Conservation (phyloP, 2,888 invertebrate genomes). For the Lasioglossum leucozonium region DNA sequence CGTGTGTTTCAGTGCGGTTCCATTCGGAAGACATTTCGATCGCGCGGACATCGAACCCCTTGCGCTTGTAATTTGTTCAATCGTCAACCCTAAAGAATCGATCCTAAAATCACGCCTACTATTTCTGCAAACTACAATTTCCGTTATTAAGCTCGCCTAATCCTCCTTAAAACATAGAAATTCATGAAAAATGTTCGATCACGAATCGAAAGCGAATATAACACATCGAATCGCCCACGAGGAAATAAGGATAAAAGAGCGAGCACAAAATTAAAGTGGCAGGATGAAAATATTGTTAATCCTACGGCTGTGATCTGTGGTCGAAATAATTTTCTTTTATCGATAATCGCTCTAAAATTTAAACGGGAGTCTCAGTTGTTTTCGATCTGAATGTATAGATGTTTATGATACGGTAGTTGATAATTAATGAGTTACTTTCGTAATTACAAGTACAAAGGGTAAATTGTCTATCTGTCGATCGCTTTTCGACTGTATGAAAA, state of each 20-base stretch:
- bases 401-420: not conserved
- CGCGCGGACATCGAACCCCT: constrained; percentile 4
- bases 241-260: not conserved
- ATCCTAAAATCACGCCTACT: not conserved
- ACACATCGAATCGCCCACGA: not conserved
- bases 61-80: constrained; percentile 20
- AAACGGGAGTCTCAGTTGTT: not conserved
- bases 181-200: not conserved
- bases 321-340: not conserved
- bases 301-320: not conserved
- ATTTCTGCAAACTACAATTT: not conserved
- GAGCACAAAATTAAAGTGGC: not conserved
- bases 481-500: not conserved
- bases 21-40: constrained; percentile 4
- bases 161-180: not conserved
- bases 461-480: constrained; percentile 1
- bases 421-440: not conserved
- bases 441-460: constrained; percentile 19
- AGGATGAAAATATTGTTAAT: not conserved
- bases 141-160: not conserved
- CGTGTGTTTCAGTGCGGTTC: constrained; percentile 25
- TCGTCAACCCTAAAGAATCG: not conserved
- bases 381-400: not conserved
- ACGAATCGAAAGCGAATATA: not conserved
- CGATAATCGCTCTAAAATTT: not conserved